These are phyloP conservation scores for Mesoligia furuncula DNA, from an alignment of 2,888 invertebrate species.

Conservation along the genomic window DNA sequence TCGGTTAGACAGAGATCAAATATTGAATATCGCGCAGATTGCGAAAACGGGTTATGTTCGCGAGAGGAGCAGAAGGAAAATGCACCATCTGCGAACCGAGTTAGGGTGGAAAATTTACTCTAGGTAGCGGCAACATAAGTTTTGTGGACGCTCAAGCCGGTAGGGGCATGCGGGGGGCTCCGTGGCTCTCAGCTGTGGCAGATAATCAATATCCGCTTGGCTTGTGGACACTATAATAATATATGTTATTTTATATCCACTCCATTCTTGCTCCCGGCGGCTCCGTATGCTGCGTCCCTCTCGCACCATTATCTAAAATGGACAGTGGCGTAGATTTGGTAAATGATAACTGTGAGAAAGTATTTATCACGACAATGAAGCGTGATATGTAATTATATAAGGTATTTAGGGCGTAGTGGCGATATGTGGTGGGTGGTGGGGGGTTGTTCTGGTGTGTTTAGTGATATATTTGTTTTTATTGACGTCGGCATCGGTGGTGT, in stretches of 20 bases:
- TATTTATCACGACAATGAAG: conserved; percentile 90
- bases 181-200: conserved; percentile 91
- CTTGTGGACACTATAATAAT: conserved; percentile 91
- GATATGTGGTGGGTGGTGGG: conserved; percentile 75
- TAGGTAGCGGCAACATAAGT: conserved; percentile 72
- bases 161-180: conserved; percentile 80
- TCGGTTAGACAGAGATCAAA: conserved; percentile 90
- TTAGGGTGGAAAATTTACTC: conserved; percentile 78
- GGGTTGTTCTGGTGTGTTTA: conserved; percentile 70
- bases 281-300: conserved; percentile 73
- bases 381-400: conserved; percentile 90
- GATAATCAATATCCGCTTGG: conserved; percentile 91
- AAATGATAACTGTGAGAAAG: conserved; percentile 91
- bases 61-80: conserved; percentile 71
- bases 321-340: conserved; percentile 91
- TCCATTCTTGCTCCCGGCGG: conserved; percentile 72
- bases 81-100: conserved; percentile 70
- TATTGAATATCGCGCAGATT: conserved; percentile 84
- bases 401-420: conserved; percentile 84
- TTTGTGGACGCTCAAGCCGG: conserved; percentile 69
- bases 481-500: conserved; percentile 75
- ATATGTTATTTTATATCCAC: conserved; percentile 88
- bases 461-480: conserved; percentile 87
- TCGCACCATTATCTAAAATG: conserved; percentile 90
- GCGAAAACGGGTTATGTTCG: conserved; percentile 78